phyloP scores from a whole-genome alignment of 2,888 invertebrate genomes.

The Anticlea derivata region DNA sequence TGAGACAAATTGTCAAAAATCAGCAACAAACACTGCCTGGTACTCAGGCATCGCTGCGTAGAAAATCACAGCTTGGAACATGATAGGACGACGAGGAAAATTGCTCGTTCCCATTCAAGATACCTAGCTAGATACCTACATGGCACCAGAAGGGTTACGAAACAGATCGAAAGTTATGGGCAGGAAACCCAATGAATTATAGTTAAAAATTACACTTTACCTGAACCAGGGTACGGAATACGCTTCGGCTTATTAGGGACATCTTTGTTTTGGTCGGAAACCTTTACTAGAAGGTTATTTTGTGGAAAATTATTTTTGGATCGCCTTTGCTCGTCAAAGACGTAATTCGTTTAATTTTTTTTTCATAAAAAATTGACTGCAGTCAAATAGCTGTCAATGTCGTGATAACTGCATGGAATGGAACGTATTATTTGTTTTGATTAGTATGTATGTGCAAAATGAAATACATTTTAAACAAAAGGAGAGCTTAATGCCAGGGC shows the following conservation, averaged over 20 bases:
- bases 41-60: background rate
- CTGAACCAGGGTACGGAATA: constrained; percentile 70
- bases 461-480: too few species aligned
- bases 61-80: constrained; percentile 13
- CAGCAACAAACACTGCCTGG: background rate
- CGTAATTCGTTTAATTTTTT: constrained; percentile 51
- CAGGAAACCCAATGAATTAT: constrained; percentile 16
- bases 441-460: too few species aligned
- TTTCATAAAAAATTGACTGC: constrained; percentile 37
- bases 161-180: constrained; percentile 50
- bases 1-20: constrained; percentile 16
- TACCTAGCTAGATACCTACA: constrained; percentile 14
- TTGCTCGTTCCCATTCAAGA: constrained; percentile 26
- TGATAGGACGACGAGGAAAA: constrained; percentile 18
- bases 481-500: too few species aligned
- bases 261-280: constrained; percentile 49
- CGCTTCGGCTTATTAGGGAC: constrained; percentile 72
- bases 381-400: constrained; percentile 6
- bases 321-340: constrained; percentile 49
- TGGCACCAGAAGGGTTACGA: constrained; percentile 59
- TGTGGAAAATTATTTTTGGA: constrained; percentile 64
- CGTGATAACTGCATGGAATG: constrained; percentile 8
- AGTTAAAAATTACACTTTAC: constrained; percentile 47
- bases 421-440: constrained; percentile 15
- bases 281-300: constrained; percentile 53